phyloP scores from a whole-genome alignment of 1,140 invertebrate genomes.

The Sitobion miscanthi region DNA sequence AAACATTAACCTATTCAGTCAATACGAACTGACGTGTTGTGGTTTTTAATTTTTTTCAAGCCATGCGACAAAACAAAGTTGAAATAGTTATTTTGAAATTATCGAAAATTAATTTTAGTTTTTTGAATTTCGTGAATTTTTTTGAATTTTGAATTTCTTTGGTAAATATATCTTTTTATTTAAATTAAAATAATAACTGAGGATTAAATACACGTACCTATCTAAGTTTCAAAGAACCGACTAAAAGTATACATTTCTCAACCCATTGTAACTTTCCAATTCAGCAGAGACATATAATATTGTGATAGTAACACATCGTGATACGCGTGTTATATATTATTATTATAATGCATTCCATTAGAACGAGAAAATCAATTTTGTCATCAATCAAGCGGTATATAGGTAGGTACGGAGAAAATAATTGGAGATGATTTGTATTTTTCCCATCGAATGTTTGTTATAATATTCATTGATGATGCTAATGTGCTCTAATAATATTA shows the following conservation, averaged over 20 bases:
- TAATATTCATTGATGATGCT: neutral
- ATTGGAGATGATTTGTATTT: neutral
- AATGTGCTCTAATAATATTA: neutral
- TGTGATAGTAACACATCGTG: neutral
- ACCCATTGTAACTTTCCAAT: neutral
- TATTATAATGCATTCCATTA: neutral
- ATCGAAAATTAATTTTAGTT: neutral
- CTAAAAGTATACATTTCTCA: neutral
- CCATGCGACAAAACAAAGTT: neutral
- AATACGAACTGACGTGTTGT: neutral
- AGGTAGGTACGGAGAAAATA: neutral
- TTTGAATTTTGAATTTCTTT: neutral
- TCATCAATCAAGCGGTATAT: neutral
- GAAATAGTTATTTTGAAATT: neutral
- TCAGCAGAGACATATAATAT: neutral
- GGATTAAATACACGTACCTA: neutral
- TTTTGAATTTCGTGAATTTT: neutral
- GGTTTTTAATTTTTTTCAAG: neutral
- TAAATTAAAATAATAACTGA: neutral
- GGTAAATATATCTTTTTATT: neutral
- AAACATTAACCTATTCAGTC: neutral
- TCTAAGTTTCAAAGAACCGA: neutral
- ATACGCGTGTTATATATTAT: neutral
- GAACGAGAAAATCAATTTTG: neutral
- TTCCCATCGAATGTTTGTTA: neutral